Evolutionary conservation across 2,113 vertebrate genomes (phyloP).

Genomic region (Python bivittatus): DNA sequence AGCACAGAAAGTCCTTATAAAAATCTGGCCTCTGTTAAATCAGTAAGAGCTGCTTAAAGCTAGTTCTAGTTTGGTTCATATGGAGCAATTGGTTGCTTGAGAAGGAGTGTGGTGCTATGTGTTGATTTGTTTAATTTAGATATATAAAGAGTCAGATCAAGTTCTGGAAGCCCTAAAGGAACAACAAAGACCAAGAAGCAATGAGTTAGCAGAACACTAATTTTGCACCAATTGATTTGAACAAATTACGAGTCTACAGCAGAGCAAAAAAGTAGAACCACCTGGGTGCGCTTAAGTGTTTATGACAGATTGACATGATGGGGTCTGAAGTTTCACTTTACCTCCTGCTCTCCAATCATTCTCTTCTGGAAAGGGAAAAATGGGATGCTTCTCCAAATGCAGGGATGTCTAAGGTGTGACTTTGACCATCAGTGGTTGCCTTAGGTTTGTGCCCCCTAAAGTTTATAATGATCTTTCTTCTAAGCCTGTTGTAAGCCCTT

Average conservation of each 20-base stretch:
- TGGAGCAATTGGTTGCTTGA: background rate
- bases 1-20: background rate
- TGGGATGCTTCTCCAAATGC: too few species aligned
- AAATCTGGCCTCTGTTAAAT: constrained; percentile 23
- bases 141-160: background rate
- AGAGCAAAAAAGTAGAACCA: background rate
- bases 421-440: background rate
- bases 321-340: background rate
- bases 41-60: background rate
- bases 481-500: background rate
- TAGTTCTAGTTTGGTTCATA: background rate
- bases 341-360: background rate
- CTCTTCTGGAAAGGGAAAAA: background rate
- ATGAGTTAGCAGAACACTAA: background rate
- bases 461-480: too few species aligned
- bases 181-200: background rate
- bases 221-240: background rate
- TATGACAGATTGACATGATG: background rate
- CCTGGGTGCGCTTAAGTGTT: background rate
- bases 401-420: background rate
- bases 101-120: background rate
- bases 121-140: background rate
- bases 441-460: background rate
- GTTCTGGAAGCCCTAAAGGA: background rate
- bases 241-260: background rate